Percentiles rank a stretch among this genome's conserved stretches.
Conservation (phyloP, 2,113 vertebrate genomes). For the Thunnus thynnus region DNA sequence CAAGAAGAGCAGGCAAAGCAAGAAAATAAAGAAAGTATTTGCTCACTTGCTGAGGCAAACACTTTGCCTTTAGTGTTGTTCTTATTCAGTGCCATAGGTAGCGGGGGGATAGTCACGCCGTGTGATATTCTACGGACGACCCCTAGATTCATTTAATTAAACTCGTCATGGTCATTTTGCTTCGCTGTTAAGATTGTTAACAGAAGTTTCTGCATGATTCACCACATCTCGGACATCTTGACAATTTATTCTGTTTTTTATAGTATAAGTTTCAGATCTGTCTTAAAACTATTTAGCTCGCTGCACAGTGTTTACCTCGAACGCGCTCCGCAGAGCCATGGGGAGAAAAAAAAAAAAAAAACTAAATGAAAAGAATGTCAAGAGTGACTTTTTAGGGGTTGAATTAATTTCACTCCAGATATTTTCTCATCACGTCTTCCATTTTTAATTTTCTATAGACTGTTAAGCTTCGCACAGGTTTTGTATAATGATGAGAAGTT, state of each 20-base stretch:
- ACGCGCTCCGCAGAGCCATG: slow-evolving; percentile 11
- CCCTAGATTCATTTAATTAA: slow-evolving; percentile 31
- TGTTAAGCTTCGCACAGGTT: not conserved
- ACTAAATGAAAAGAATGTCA: not conserved
- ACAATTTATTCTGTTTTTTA: slow-evolving; percentile 18
- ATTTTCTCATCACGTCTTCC: not conserved
- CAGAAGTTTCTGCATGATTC: slow-evolving; percentile 10
- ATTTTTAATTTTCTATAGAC: not conserved
- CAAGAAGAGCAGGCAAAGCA: slow-evolving; percentile 46
- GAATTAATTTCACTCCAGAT: not conserved
- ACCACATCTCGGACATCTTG: not conserved
- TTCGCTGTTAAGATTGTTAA: not conserved
- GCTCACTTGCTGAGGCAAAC: slow-evolving; percentile 49
- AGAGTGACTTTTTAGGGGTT: not conserved
- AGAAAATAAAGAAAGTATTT: slow-evolving; percentile 55
- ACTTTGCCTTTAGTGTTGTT: slow-evolving; percentile 35
- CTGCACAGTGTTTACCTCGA: not conserved
- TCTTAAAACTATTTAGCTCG: not conserved
- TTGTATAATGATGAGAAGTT: not conserved
- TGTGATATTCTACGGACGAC: slow-evolving; percentile 20
- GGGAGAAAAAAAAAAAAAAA: not conserved
- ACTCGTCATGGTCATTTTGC: slow-evolving; percentile 4
- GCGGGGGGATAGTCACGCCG: not conserved
- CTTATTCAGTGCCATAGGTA: slow-evolving; percentile 29
- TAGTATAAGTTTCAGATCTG: slow-evolving; percentile 8